Evolutionary conservation across 2,113 vertebrate genomes (phyloP).

Genomic region (Ivindomyrus marchei): DNA sequence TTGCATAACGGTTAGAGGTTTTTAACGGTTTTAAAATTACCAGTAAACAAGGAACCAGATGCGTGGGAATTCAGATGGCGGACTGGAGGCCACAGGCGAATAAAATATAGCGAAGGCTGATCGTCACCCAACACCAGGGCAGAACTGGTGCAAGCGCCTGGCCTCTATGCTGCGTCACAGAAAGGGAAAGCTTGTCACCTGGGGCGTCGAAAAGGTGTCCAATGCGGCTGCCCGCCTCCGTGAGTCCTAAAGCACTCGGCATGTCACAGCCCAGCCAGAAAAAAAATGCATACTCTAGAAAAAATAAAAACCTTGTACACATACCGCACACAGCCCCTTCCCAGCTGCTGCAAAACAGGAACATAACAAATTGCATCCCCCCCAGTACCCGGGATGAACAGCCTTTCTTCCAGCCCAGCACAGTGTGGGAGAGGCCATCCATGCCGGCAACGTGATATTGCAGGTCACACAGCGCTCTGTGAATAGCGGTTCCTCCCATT

Average conservation of each 20-base stretch:
- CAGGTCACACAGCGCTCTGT: constrained; percentile 32
- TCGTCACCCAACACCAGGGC: neutral
- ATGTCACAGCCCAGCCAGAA: neutral
- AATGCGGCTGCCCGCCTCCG: neutral
- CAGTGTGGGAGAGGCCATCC: constrained; percentile 36
- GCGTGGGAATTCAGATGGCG: neutral
- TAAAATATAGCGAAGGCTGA: neutral
- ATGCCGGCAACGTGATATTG: constrained; percentile 38
- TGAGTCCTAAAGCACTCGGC: neutral
- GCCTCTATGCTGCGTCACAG: neutral
- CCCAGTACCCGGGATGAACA: neutral
- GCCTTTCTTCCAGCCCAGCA: constrained; percentile 21
- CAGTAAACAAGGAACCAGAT: neutral
- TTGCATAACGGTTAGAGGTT: neutral
- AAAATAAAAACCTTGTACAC: neutral
- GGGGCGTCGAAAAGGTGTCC: neutral
- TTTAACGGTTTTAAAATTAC: neutral
- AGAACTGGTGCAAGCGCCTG: neutral
- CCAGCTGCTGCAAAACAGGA: neutral
- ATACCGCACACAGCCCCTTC: neutral
- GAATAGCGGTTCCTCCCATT: constrained; percentile 40
- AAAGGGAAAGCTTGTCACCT: neutral
- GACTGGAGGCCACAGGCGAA: neutral
- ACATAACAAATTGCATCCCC: neutral
- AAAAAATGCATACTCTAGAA: neutral